Conservation (phyloP, 2,888 invertebrate genomes). For the Aspidapion aeneum region DNA sequence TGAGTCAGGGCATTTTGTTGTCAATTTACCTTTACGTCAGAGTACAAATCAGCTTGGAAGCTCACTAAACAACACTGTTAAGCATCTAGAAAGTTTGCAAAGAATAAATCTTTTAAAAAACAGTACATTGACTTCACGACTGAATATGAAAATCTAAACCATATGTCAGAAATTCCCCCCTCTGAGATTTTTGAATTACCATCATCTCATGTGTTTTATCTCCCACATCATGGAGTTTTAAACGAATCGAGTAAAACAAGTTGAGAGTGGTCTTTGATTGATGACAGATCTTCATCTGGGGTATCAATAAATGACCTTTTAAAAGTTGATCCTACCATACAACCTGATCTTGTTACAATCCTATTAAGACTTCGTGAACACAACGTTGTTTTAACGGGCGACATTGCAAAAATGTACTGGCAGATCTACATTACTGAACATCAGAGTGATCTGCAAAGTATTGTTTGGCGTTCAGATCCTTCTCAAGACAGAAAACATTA, state of each 20-base stretch:
- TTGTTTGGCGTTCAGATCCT: too few relatives aligned
- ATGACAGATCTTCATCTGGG: neutral
- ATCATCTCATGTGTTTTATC: neutral
- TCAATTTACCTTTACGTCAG: neutral
- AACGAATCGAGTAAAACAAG: neutral
- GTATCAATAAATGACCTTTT: neutral
- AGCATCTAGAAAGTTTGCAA: neutral
- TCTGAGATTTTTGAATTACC: neutral
- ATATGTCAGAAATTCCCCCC: neutral
- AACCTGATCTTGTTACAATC: neutral
- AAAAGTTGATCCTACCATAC: neutral
- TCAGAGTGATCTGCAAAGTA: too few relatives aligned
- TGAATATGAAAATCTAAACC: neutral
- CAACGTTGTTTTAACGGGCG: neutral
- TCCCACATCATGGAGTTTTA: neutral
- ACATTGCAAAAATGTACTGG: neutral
- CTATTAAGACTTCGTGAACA: neutral
- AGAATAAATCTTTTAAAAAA: neutral
- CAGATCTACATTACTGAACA: neutral
- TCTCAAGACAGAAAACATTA: too few relatives aligned
- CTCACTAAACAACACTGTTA: neutral
- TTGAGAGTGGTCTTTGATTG: neutral
- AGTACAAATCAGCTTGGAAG: neutral
- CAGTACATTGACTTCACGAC: neutral
- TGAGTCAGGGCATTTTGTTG: too few relatives aligned